Evolutionary conservation across 1,140 invertebrate genomes (phyloP).

Genomic region (Globodera rostochiensis): DNA sequence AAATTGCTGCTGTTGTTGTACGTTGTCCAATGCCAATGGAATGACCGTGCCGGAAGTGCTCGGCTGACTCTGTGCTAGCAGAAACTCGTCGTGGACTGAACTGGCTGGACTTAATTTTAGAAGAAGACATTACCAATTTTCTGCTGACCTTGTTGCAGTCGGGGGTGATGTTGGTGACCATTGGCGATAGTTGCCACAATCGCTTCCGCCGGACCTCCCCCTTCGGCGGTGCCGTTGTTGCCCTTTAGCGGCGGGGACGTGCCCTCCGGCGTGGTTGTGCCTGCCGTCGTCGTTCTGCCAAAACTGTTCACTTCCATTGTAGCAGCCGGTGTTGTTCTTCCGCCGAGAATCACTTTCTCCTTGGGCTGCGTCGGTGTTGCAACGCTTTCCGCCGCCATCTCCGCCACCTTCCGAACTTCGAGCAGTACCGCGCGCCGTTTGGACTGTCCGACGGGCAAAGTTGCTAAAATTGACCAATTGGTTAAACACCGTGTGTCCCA

Average conservation of each 20-base stretch:
- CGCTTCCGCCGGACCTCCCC: too few relatives aligned
- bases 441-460: neutral
- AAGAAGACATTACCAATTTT: too few relatives aligned
- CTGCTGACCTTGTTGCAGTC: neutral
- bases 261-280: neutral
- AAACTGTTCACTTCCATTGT: neutral
- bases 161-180: neutral
- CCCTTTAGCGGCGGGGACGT: too few relatives aligned
- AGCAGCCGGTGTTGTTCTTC: neutral
- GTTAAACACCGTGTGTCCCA: too few relatives aligned
- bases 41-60: constrained; percentile 5
- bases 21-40: neutral
- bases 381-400: neutral
- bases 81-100: neutral
- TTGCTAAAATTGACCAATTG: neutral
- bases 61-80: neutral
- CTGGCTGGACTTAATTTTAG: too few relatives aligned
- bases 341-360: constrained; percentile 13
- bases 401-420: neutral
- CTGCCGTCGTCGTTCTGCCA: neutral
- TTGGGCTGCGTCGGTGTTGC: neutral
- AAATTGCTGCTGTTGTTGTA: neutral
- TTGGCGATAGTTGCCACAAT: neutral
- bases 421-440: neutral
- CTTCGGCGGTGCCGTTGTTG: too few relatives aligned